phyloP scores from a whole-genome alignment of 2,888 invertebrate species.

The Archaeoteleia sp. region DNA sequence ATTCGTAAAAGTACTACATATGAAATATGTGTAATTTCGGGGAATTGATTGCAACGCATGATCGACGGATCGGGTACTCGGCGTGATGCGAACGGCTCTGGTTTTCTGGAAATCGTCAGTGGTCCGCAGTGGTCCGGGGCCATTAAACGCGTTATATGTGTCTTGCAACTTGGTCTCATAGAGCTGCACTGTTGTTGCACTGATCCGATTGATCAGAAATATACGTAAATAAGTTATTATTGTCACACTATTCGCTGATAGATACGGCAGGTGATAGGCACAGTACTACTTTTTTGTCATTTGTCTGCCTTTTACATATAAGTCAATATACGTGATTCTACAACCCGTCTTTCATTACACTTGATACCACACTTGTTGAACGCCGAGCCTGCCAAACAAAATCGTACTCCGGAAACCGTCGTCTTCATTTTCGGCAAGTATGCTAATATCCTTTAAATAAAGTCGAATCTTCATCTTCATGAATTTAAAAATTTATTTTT shows the following conservation, averaged over 20 bases:
- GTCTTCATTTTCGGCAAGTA: conserved; percentile 47
- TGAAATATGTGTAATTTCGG: conserved; percentile 2
- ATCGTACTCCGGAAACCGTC: conserved; percentile 42
- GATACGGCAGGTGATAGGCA: too few species aligned
- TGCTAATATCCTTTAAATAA: neutral
- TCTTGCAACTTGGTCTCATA: conserved; percentile 69
- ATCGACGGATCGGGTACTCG: conserved; percentile 21
- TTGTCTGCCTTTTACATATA: too few species aligned
- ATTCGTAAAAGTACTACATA: too few species aligned
- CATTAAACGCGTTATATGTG: conserved; percentile 72
- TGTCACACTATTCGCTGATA: too few species aligned
- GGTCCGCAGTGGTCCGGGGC: conserved; percentile 65
- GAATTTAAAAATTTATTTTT: neutral
- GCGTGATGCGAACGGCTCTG: conserved; percentile 59
- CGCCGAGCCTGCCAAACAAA: conserved; percentile 32
- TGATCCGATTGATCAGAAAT: conserved; percentile 51
- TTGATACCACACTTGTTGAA: conserved; percentile 34
- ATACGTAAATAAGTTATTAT: conserved; percentile 61
- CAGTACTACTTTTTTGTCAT: too few species aligned
- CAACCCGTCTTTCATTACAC: conserved; percentile 30
- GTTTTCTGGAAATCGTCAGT: conserved; percentile 72
- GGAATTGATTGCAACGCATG: neutral
- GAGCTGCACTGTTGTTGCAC: conserved; percentile 58
- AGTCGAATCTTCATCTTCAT: neutral
- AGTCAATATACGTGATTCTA: conserved; percentile 2